Evolutionary conservation across 2,888 invertebrate genomes (phyloP).

Genomic region (Drosophila monieri): DNA sequence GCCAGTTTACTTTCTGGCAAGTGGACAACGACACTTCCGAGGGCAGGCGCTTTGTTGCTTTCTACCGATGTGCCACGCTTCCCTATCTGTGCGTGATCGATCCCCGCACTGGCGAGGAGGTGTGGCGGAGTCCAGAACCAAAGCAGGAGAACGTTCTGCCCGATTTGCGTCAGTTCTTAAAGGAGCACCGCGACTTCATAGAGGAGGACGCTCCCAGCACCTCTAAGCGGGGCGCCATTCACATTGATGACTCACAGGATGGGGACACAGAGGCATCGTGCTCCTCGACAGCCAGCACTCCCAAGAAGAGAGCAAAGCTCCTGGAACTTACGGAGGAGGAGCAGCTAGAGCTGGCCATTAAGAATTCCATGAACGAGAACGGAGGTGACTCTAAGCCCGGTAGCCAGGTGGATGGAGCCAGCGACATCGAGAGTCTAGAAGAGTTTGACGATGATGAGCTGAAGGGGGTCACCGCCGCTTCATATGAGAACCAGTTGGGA

Average conservation of each 20-base stretch:
- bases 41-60: slow-evolving; percentile 87
- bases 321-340: slow-evolving; percentile 83
- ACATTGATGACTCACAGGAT: slow-evolving; percentile 61
- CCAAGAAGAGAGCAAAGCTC: slow-evolving; percentile 71
- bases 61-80: slow-evolving; percentile 86
- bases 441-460: slow-evolving; percentile 75
- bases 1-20: slow-evolving; percentile 89
- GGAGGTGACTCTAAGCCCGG: slow-evolving; percentile 53
- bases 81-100: slow-evolving; percentile 88
- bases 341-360: slow-evolving; percentile 82
- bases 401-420: slow-evolving; percentile 57
- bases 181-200: slow-evolving; percentile 75
- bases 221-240: slow-evolving; percentile 65
- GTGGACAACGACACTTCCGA: slow-evolving; percentile 85
- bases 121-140: slow-evolving; percentile 81
- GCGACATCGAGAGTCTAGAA: slow-evolving; percentile 73
- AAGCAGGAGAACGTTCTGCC: slow-evolving; percentile 73
- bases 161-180: slow-evolving; percentile 70
- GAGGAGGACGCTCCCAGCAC: slow-evolving; percentile 73
- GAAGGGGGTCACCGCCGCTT: slow-evolving; percentile 55
- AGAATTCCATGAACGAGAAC: slow-evolving; percentile 83
- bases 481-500: slow-evolving; percentile 74
- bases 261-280: slow-evolving; percentile 50
- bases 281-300: slow-evolving; percentile 50
- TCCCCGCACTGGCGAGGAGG: slow-evolving; percentile 88